Percentiles rank a stretch among this genome's conserved stretches.
phyloP scores from a whole-genome alignment of 1,140 invertebrate species.

The Zaprionus ornatus region DNA sequence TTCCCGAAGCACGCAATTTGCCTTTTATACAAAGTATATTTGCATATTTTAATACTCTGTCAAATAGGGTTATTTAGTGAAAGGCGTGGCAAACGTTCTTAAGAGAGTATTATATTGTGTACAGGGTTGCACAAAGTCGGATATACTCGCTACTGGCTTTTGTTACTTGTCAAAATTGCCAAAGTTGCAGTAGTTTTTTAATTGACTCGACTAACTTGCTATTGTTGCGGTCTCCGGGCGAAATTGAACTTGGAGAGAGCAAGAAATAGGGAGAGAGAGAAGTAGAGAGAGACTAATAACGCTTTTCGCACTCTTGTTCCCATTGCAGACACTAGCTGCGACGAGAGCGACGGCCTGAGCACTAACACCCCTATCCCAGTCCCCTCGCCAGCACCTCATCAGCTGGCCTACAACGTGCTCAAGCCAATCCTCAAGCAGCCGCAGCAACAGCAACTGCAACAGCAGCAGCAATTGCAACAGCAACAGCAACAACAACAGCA shows the following conservation, averaged over 20 bases:
- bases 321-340: constrained; percentile 68
- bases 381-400: constrained; percentile 63
- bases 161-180: background rate
- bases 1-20: background rate
- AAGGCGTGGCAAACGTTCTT: no score
- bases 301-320: background rate
- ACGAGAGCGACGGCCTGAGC: constrained; percentile 67
- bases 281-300: background rate
- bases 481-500: constrained; percentile 17
- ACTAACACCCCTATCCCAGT: constrained; percentile 49
- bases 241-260: background rate
- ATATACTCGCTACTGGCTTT: no score
- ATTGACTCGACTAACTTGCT: background rate
- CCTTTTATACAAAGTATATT: background rate
- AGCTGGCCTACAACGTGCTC: constrained; percentile 64
- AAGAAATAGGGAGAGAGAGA: no score
- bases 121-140: background rate
- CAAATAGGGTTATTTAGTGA: background rate
- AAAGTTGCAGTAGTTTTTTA: background rate
- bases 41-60: background rate
- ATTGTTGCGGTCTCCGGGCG: no score
- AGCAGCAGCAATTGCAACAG: constrained; percentile 27
- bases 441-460: constrained; percentile 25
- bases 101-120: no score
- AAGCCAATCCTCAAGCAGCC: constrained; percentile 73